phyloP scores from a whole-genome alignment of 2,113 vertebrate genomes.

The Prinia subflava region DNA sequence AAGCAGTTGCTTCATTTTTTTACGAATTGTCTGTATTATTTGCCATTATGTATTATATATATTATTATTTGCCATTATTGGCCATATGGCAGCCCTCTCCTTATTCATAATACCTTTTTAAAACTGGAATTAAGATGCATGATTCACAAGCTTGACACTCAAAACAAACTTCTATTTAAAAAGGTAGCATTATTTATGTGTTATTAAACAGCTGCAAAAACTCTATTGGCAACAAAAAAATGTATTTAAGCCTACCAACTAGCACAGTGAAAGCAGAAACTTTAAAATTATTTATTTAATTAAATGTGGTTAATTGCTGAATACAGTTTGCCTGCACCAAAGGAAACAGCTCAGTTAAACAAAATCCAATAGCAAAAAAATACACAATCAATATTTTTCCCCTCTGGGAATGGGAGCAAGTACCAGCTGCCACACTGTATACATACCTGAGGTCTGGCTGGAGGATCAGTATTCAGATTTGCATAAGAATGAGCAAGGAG shows the following conservation, averaged over 20 bases:
- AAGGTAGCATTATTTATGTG: neutral
- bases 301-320: neutral
- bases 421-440: neutral
- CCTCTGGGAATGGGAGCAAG: neutral
- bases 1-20: neutral
- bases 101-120: neutral
- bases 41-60: neutral
- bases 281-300: constrained; percentile 45
- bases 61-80: too few species aligned
- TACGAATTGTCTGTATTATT: neutral
- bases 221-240: neutral
- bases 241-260: neutral
- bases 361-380: constrained; percentile 18
- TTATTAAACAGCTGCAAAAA: neutral
- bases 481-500: neutral
- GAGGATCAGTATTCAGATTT: neutral
- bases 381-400: constrained; percentile 23
- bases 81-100: neutral
- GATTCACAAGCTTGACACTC: neutral
- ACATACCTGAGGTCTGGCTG: neutral
- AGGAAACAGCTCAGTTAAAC: neutral
- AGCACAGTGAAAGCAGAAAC: constrained; percentile 43
- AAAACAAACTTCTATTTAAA: neutral
- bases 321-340: neutral
- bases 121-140: neutral